Evolutionary conservation across 1,140 invertebrate genomes (phyloP), one percentile per base, ranked within the genome.

Genomic region (Cydia strobilella): DNA sequence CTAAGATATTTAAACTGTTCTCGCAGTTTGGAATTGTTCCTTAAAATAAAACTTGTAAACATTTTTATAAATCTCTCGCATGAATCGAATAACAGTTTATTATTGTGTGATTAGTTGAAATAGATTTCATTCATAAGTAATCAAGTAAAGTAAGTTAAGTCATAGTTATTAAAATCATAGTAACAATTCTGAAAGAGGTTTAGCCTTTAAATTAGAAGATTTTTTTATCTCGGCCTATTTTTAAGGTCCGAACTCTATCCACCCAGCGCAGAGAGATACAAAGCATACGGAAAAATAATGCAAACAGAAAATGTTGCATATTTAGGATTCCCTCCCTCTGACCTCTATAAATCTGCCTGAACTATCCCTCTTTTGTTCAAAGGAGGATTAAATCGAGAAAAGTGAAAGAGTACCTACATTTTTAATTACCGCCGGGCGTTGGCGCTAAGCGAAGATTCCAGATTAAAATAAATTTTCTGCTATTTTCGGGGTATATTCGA

Each of bases 371-470:
- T 35, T 66, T 39, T 69, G 31, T 69, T 20, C 31, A 59, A 59
- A 12, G 65, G 13, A 39, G 65, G 65, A 69, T 69, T 69, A 69
- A 35, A 65, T 15, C 27, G 65, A 39, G 65, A 69, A 69, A 69
- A 69, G 65, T 69, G 65, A 69, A 69, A 69, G 65, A 69, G 65
- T 69, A 66, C 63, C 1, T 66, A 69, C 65, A 69, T 69, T 69
- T 69, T 69, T 69, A 69, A 69, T 69, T 69, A 69, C 65, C 27
- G n/a, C 3, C 27, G n/a, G 31, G n/a, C 15, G 65, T 69, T 5
- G 48, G 18, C 20, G 54, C 54, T 23, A 23, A 23, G 54, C 6
- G 54, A 12, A 20, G 18, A 59, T 59, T 59, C 54, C 20, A 7
- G 65, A 69, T 69, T 69, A 10, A 69, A 69, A 69, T 69, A 69